Base-by-base conservation (phyloP, 2,113 vertebrate genomes). In the Sebastes fasciatus region DNA sequence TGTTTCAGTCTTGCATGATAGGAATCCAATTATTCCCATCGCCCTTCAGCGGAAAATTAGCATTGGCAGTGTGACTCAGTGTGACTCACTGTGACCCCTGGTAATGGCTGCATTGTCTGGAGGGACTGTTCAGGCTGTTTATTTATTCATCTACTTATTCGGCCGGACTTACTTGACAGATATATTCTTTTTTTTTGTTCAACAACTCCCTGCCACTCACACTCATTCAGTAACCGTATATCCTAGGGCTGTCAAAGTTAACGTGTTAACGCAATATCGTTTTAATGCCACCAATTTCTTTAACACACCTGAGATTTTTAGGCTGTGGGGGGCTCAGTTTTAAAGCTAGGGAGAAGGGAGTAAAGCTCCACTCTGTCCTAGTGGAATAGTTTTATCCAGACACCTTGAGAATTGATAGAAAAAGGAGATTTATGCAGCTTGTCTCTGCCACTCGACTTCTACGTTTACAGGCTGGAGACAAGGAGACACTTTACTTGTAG, bases 1-100 rank as follows among this genome's bases (percentile, higher is more conserved):
- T 81, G 74, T 87, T 69, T 82, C 51, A 46, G 67, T 82, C 73
- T 73, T 68, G 69, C 68, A 34, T 75, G 58, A 80, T 70, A 55
- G 52, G 42, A 80, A 83, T 78, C 51, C 69, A 86, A 82, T 88
- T 82, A 84, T 82, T 68, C 43, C 52, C 62, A 71, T 54, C 6
- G 1, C 68, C 80, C 71, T 79, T 82, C 43, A 87, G 57, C 52
- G 49, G 21, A 65, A 84, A 82, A 89, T 84, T 79, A 80, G 55
- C 78, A 80, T 67, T 85, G 26, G 26, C 26, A 34, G 26, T 34
- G 26, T 34, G 58, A 71, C 52, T 73, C 26, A 34, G 48, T 74
- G 43, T 81, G 74, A 91, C 79, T 83, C 43, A 74, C 23, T 26
- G 26, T 14, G 49, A 79, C 79, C 68, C 17, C 8, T n/a, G 70